Conservation (phyloP, 2,888 invertebrate genomes). For the Nebria brevicollis region DNA sequence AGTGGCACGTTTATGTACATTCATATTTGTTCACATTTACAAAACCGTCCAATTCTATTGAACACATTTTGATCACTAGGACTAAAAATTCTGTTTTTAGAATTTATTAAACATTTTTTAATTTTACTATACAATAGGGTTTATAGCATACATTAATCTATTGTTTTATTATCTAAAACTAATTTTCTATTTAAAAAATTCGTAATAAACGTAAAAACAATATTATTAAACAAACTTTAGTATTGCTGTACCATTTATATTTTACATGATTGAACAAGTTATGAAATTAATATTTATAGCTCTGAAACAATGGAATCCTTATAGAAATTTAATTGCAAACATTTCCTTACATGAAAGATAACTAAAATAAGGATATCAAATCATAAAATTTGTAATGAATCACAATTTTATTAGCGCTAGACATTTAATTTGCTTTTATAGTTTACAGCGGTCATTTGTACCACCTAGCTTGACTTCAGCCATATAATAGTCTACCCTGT, state of each 20-base stretch:
- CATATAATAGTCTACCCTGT: not conserved
- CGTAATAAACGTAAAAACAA: too few species aligned
- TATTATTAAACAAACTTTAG: too few species aligned
- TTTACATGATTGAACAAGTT: not conserved
- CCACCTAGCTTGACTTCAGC: not conserved
- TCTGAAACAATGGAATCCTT: not conserved
- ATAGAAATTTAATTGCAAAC: constrained; percentile 1
- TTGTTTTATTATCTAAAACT: not conserved
- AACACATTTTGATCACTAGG: too few species aligned
- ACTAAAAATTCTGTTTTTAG: too few species aligned
- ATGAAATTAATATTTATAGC: not conserved
- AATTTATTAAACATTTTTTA: too few species aligned
- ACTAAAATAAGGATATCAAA: constrained; percentile 19
- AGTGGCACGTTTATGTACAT: not conserved
- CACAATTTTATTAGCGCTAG: constrained; percentile 30
- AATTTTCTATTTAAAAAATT: not conserved
- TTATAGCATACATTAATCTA: too few species aligned
- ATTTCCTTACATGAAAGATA: constrained; percentile 11
- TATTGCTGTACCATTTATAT: not conserved
- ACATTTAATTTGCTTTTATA: constrained; percentile 27
- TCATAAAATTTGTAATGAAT: constrained; percentile 33
- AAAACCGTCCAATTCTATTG: too few species aligned
- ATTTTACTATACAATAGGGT: too few species aligned
- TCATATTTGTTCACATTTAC: not conserved
- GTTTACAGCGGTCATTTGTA: not conserved